Base-by-base conservation (phyloP, 2,797 vertebrate genomes). In the Bovichtus variegatus region DNA sequence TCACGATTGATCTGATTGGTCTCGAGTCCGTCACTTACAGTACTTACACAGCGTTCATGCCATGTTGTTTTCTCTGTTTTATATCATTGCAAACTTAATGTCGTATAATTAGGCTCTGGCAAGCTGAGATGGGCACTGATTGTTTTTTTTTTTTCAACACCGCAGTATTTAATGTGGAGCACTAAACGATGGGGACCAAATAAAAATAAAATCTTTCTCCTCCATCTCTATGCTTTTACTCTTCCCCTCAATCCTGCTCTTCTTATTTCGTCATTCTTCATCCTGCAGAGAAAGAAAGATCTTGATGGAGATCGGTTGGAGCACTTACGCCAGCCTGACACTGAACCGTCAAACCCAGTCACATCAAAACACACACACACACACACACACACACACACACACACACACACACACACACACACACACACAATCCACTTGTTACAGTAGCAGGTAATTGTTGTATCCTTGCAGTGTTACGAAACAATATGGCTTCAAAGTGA, bases 291-390 rank as follows among this genome's bases (percentile, higher is more conserved):
- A 46, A 64, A 72, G 53, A 47, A 41, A 55, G 59, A 73, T 44
- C 71, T 79, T 80, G 69, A 91, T 77, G 69, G 66, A 80, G 85
- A 91, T 91, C 34, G n/a, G 82, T 85, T 69, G 16, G 64, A 83
- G 69, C 83, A 88, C 82, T 80, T 87, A 59, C 73, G 75, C 74
- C 80, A 9, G 38, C 80, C 61, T 78, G 70, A 72, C 74, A 74
- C 71, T 73, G 51, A 66, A 49, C 73, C 43, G 81, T 89, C 78
- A 78, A 51, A 58, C 78, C 40, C 15, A 16, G 72, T 82, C 77
- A 74, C 78, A 67, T 85, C 83, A 71, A 16, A 34, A 10, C 18
- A 36, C 80, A 58, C 63, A 21, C 41, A 16, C 63, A 34, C 29
- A n/a, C n/a, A n/a, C n/a, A n/a, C n/a, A n/a, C n/a, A n/a, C n/a